Conservation (phyloP, 2,113 vertebrate genomes). For the Dissostichus mawsoni region DNA sequence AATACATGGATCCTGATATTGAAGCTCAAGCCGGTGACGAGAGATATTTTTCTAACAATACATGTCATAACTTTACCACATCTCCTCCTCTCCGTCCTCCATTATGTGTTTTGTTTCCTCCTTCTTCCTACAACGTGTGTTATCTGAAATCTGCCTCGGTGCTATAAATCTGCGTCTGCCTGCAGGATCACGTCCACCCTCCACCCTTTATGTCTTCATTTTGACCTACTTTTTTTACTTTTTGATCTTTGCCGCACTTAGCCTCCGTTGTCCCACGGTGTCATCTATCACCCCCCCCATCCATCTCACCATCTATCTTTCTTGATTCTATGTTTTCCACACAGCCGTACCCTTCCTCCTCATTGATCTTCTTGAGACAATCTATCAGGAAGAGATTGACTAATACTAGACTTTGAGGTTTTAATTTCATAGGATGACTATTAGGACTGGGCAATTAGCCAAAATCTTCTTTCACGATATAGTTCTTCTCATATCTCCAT, state of each 20-base stretch:
- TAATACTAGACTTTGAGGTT: background rate
- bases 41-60: background rate
- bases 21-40: too few species aligned
- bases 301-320: constrained; percentile 27
- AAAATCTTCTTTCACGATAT: too few species aligned
- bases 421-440: background rate
- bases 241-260: constrained; percentile 28
- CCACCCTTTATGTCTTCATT: constrained; percentile 31
- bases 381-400: background rate
- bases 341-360: background rate
- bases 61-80: constrained; percentile 1
- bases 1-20: too few species aligned
- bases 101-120: constrained; percentile 4
- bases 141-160: background rate
- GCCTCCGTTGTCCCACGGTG: constrained; percentile 11
- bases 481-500: too few species aligned
- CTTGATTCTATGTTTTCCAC: background rate
- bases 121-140: background rate
- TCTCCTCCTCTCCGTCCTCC: constrained; percentile 4
- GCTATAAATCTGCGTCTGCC: constrained; percentile 3
- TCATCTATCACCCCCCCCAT: constrained; percentile 41
- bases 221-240: constrained; percentile 21
- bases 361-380: background rate
- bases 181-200: background rate
- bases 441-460: too few species aligned